Evolutionary conservation across 1,140 invertebrate genomes (phyloP).

Genomic region (Halictus rubicundus): DNA sequence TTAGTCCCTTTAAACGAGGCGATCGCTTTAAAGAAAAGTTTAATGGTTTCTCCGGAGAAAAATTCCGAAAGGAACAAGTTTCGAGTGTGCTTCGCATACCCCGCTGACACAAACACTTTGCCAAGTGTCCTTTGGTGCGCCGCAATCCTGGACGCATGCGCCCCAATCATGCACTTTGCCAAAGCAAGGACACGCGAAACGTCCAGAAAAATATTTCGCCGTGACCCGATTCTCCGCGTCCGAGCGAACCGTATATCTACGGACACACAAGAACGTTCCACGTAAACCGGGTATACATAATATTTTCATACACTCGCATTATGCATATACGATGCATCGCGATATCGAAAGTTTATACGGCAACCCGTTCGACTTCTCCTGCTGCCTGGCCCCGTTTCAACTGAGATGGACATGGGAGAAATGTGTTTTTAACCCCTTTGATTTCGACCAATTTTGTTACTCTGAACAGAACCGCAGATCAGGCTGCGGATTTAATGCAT

Average conservation of each 20-base stretch:
- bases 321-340: slow-evolving; percentile 42
- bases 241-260: slow-evolving; percentile 32
- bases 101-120: too few relatives aligned
- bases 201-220: slow-evolving; percentile 62
- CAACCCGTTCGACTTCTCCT: slow-evolving; percentile 57
- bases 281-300: neutral
- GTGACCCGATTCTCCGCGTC: slow-evolving; percentile 50
- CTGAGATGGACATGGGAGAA: slow-evolving; percentile 59
- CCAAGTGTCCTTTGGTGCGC: slow-evolving; percentile 34
- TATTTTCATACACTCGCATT: slow-evolving; percentile 26
- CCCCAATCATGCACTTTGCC: too few relatives aligned
- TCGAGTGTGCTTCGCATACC: too few relatives aligned
- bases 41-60: too few relatives aligned
- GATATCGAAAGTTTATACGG: slow-evolving; percentile 71
- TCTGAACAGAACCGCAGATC: too few relatives aligned
- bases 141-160: neutral
- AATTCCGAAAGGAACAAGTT: too few relatives aligned
- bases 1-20: too few relatives aligned
- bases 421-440: neutral
- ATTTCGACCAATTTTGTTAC: neutral
- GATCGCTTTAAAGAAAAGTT: too few relatives aligned
- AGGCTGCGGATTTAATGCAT: too few relatives aligned
- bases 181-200: neutral
- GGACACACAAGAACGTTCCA: slow-evolving; percentile 12
- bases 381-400: slow-evolving; percentile 44